Evolutionary conservation across 2,113 vertebrate species (phyloP).

Genomic region (Heterocephalus glaber): DNA sequence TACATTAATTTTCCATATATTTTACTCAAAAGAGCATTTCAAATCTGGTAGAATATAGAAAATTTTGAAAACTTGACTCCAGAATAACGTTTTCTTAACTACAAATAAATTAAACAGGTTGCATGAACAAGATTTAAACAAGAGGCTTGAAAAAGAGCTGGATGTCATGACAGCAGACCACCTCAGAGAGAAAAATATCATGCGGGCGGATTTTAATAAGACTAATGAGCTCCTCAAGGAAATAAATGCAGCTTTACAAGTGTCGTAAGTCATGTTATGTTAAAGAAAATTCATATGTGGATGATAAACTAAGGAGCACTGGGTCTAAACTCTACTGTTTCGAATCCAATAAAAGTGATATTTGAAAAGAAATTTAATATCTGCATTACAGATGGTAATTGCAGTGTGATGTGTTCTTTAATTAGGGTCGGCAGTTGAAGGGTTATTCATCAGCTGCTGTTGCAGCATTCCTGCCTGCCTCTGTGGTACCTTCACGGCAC

Average conservation of each 20-base stretch:
- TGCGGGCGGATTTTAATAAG: conserved; percentile 99
- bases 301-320: conserved; percentile 71
- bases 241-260: conserved; percentile 98
- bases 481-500: not conserved
- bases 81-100: conserved; percentile 88
- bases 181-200: conserved; percentile 96
- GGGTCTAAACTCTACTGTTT: conserved; percentile 63
- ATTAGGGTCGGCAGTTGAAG: not conserved
- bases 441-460: not conserved
- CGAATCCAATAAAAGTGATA: conserved; percentile 34
- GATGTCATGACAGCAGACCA: conserved; percentile 92
- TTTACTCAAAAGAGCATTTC: conserved; percentile 74
- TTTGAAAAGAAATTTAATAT: conserved; percentile 21
- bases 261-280: conserved; percentile 92
- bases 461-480: not conserved
- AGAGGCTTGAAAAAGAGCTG: conserved; percentile 95
- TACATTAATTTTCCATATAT: conserved; percentile 70
- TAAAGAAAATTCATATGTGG: conserved; percentile 78
- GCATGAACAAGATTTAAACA: conserved; percentile 97
- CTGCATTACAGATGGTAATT: not conserved
- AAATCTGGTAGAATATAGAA: conserved; percentile 81
- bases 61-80: conserved; percentile 77
- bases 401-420: not conserved
- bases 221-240: conserved; percentile 98
- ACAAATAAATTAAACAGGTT: conserved; percentile 92